Base-by-base conservation (phyloP, 2,113 vertebrate species). In the Protomyctophum bolini region DNA sequence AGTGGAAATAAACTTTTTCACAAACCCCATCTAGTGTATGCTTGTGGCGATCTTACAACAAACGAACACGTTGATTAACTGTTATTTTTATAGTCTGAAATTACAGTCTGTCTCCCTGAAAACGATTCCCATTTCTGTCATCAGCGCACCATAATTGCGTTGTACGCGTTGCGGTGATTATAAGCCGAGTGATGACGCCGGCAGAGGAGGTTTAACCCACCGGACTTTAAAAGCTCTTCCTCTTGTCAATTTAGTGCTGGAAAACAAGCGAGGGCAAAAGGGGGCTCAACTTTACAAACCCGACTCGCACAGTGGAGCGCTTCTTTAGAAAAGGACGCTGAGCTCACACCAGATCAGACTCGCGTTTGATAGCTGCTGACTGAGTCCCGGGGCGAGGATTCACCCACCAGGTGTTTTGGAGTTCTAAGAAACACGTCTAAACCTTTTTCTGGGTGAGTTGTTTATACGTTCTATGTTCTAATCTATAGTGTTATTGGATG, bases 1-100 rank as follows among this genome's bases (percentile, higher is more conserved):
- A 73, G 66, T 63, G 71, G 76, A 50, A 64, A 66, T 65, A 61
- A 52, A 71, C 29, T 2, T 21, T 14, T n/a, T 54, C 63, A 47
- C 10, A 70, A 9, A 7, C 10, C 33, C 33, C 70, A 12, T 48
- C 1, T 4, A 58, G 65, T 9, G 51, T 46, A 6, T 55, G 66
- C 49, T 58, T 12, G 12, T 29, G 47, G 41, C 33, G 45, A 58
- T 46, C 4, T 10, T 28, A 51, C 58, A 52, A 81, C 75, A 69
- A 61, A 52, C 68, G 65, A 65, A 64, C 63, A 60, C 51, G 70
- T 28, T 67, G 67, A 75, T 82, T 71, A 76, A 66, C 59, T 66
- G 63, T 74, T 77, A 81, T 86, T 75, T 86, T 75, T 86, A 79
- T 33, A 12, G 49, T 48, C 12, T 68, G 48, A 83, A 88, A 84